Evolutionary conservation across 1,140 invertebrate genomes (phyloP).

Genomic region (Melipona quadrifasciata): DNA sequence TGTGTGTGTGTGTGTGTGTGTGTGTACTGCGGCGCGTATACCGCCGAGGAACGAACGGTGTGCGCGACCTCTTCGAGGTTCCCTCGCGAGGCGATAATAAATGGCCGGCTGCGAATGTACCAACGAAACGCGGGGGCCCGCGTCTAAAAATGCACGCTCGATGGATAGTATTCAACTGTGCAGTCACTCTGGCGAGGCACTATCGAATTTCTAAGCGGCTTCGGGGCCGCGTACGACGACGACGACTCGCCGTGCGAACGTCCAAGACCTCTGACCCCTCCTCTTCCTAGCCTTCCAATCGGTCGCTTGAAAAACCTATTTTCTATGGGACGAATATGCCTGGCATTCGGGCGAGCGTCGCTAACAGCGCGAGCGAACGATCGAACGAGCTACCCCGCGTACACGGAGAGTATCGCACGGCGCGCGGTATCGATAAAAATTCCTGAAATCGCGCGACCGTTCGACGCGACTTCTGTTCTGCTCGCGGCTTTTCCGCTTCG

Average conservation of each 20-base stretch:
- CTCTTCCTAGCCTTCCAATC: background rate
- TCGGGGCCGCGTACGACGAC: background rate
- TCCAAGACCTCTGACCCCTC: conserved; percentile 53
- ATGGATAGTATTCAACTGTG: conserved; percentile 39
- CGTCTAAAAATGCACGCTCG: conserved; percentile 44
- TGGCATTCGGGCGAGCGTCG: background rate
- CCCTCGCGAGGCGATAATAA: conserved; percentile 63
- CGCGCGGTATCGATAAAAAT: conserved; percentile 7
- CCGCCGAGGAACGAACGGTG: conserved; percentile 47
- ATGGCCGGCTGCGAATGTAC: conserved; percentile 45
- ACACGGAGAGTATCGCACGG: background rate
- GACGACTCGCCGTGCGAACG: conserved; percentile 47
- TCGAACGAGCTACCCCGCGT: conserved; percentile 7
- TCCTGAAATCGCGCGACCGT: background rate
- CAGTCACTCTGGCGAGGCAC: conserved; percentile 31
- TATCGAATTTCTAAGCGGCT: conserved; percentile 63
- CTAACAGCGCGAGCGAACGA: background rate
- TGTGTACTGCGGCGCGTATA: conserved; percentile 14
- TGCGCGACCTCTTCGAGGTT: conserved; percentile 56
- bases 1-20: background rate
- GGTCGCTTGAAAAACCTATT: background rate
- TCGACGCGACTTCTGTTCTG: conserved; percentile 14
- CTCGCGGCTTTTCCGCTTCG: background rate
- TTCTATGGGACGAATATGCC: conserved; percentile 4
- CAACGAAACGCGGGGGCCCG: conserved; percentile 40